phyloP scores from a whole-genome alignment of 2,797 vertebrate genomes.

The Masticophis lateralis region DNA sequence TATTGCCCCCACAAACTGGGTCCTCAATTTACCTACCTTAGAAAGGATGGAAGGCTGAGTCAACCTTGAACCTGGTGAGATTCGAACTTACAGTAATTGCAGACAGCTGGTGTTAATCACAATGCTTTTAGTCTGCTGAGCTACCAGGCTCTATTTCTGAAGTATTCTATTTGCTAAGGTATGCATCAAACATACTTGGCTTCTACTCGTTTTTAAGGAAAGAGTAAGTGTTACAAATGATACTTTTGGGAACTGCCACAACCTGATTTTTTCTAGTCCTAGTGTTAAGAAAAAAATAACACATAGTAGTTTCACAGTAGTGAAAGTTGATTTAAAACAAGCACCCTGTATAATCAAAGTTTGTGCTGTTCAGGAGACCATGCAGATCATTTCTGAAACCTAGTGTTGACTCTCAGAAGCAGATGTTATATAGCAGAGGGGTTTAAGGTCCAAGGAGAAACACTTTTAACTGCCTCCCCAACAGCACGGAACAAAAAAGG shows the following conservation, averaged over 20 bases:
- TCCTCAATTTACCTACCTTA: too few species aligned
- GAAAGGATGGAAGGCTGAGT: too few species aligned
- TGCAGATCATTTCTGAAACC: background rate
- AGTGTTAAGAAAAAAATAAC: background rate
- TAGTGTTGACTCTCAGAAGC: background rate
- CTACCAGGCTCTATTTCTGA: background rate
- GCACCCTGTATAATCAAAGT: accelerated
- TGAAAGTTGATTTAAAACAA: background rate
- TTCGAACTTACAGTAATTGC: too few species aligned
- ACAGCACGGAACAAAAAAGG: background rate
- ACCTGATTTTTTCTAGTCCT: background rate
- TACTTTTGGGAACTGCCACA: constrained; percentile 1
- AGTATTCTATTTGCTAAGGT: background rate
- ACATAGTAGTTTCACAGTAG: background rate
- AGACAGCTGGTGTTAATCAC: too few species aligned
- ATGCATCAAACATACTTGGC: background rate
- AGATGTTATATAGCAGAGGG: background rate
- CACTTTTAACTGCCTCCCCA: background rate
- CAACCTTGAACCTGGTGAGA: too few species aligned
- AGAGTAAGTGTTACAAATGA: constrained; percentile 35
- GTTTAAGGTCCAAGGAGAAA: background rate
- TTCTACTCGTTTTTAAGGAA: background rate
- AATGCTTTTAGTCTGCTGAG: too few species aligned
- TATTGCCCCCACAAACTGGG: too few species aligned
- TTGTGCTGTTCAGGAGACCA: background rate